A percentile compares a stretch with the other conserved stretches of the same genome.
These are phyloP conservation scores for Scaptomyza flava DNA, from an alignment of 2,888 invertebrate genomes.

Conservation along the genomic window DNA sequence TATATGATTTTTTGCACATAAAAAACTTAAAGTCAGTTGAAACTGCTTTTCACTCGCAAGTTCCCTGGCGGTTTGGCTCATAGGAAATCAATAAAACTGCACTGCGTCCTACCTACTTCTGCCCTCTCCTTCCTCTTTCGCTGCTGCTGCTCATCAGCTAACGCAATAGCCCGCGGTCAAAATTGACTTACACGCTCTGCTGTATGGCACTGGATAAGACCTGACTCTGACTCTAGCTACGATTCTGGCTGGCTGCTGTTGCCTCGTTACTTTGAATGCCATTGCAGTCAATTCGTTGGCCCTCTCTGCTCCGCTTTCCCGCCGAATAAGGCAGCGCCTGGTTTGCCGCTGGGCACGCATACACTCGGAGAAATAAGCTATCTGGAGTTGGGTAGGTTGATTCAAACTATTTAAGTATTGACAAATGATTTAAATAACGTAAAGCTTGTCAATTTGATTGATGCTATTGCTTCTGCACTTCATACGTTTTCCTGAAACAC, in stretches of 20 bases:
- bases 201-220: conserved; percentile 31
- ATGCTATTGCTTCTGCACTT: not conserved
- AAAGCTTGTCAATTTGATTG: no score
- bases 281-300: conserved; percentile 53
- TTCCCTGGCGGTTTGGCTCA: conserved; percentile 58
- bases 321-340: conserved; percentile 47
- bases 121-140: not conserved
- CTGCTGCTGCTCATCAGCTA: conserved; percentile 70
- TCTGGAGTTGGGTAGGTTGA: no score
- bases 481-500: no score
- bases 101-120: conserved; percentile 36
- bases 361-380: not conserved
- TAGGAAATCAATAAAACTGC: conserved; percentile 76
- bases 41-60: conserved; percentile 56
- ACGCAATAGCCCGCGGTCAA: conserved; percentile 77
- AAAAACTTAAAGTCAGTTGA: conserved; percentile 80
- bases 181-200: conserved; percentile 65
- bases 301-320: conserved; percentile 32
- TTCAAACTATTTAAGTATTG: not conserved
- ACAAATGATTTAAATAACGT: not conserved
- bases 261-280: conserved; percentile 56
- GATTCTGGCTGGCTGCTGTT: conserved; percentile 30
- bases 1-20: conserved; percentile 48
- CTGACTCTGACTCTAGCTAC: conserved; percentile 25
- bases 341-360: conserved; percentile 48